Conservation (phyloP, 2,113 vertebrate species). For the Catagonus wagneri region DNA sequence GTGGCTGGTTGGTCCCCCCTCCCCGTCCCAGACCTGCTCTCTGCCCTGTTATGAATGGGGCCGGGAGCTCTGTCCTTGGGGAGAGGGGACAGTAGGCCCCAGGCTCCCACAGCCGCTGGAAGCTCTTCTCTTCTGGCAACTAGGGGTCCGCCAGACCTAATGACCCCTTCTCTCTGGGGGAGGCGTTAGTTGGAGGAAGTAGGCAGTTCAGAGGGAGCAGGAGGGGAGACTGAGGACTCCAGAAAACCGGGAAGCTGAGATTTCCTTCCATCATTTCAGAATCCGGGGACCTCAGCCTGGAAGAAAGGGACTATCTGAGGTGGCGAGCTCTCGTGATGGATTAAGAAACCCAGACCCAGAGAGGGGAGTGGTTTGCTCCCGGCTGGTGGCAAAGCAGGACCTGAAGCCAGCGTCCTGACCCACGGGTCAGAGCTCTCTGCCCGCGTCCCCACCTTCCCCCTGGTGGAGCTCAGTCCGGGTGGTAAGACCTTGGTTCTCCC, state of each 20-base stretch:
- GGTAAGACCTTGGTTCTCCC: neutral
- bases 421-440: neutral
- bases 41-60: neutral
- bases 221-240: neutral
- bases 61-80: neutral
- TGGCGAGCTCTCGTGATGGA: neutral
- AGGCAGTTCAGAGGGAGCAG: neutral
- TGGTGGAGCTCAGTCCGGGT: neutral
- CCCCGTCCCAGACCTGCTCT: neutral
- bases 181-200: neutral
- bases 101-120: neutral
- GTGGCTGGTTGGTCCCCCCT: too few relatives aligned
- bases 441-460: fast-evolving
- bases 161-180: neutral
- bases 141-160: neutral
- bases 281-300: neutral
- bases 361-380: fast-evolving
- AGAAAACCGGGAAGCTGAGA: neutral
- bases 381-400: neutral
- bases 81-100: too few relatives aligned
- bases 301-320: neutral
- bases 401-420: neutral
- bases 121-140: neutral
- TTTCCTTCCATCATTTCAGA: neutral
- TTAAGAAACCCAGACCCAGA: neutral